These are phyloP conservation scores for Platycheirus albimanus DNA, from an alignment of 2,888 invertebrate genomes.

Conservation along the genomic window DNA sequence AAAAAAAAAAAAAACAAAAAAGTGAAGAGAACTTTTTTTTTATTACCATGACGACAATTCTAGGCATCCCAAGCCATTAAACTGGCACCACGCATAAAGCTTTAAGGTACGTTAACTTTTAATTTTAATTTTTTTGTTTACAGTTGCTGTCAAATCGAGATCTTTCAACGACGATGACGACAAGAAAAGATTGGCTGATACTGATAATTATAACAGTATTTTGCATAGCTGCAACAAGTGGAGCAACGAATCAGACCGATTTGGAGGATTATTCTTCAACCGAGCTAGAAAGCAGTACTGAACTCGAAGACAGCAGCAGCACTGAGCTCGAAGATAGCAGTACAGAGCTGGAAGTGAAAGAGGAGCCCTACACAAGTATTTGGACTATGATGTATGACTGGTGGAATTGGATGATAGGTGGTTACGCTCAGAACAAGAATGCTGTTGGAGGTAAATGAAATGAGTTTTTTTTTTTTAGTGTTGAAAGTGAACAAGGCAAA, in stretches of 20 bases:
- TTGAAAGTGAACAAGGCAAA: slow-evolving; percentile 1
- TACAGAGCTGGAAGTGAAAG: slow-evolving; percentile 75
- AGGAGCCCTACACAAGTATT: slow-evolving; percentile 77
- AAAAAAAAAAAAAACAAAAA: slow-evolving; percentile 35
- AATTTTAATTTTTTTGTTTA: slow-evolving; percentile 67
- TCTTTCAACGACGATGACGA: slow-evolving; percentile 53
- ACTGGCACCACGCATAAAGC: no score
- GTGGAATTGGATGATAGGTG: slow-evolving; percentile 80
- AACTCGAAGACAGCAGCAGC: slow-evolving; percentile 44
- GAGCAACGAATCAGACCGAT: slow-evolving; percentile 55
- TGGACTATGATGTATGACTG: slow-evolving; percentile 79
- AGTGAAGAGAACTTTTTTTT: slow-evolving; percentile 5
- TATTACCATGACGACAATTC: slow-evolving; percentile 18
- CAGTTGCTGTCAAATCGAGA: slow-evolving; percentile 78
- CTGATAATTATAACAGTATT: slow-evolving; percentile 76
- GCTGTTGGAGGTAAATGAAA: slow-evolving; percentile 63
- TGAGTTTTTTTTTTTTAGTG: not conserved
- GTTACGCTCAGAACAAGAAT: slow-evolving; percentile 79
- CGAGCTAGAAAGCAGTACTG: slow-evolving; percentile 51
- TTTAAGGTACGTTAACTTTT: no score
- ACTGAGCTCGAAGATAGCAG: slow-evolving; percentile 39
- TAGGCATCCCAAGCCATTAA: no score
- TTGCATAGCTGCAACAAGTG: slow-evolving; percentile 65
- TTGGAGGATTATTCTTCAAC: slow-evolving; percentile 49
- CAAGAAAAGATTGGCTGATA: slow-evolving; percentile 66